Conservation (phyloP, 2,888 invertebrate species). For the Patella pellucida region DNA sequence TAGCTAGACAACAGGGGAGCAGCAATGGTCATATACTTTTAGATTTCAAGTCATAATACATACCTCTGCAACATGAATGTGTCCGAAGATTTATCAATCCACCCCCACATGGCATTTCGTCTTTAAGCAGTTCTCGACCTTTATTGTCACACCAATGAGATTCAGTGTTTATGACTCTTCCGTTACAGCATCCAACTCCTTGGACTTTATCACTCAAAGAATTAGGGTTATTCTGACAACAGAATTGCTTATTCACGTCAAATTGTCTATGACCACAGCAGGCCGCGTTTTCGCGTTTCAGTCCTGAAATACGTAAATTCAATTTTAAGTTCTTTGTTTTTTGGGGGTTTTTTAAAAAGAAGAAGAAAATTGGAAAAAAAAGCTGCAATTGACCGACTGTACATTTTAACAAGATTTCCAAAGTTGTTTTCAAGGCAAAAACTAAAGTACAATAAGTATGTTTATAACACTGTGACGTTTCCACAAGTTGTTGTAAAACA, state of each 20-base stretch:
- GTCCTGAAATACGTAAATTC: not conserved
- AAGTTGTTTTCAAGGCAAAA: too few species aligned
- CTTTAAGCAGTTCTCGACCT: not conserved
- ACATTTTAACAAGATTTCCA: too few species aligned
- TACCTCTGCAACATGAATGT: not conserved
- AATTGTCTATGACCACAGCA: not conserved
- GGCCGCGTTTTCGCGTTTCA: not conserved
- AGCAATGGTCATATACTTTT: too few species aligned
- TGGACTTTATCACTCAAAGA: not conserved
- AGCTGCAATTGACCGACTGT: too few species aligned
- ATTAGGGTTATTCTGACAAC: not conserved
- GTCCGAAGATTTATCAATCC: not conserved
- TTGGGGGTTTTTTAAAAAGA: too few species aligned
- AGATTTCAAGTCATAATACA: too few species aligned
- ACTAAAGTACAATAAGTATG: too few species aligned
- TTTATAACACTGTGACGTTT: too few species aligned
- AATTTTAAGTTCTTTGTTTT: too few species aligned
- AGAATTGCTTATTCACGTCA: not conserved
- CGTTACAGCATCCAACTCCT: not conserved
- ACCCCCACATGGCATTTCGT: not conserved
- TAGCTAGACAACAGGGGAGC: too few species aligned
- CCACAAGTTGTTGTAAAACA: too few species aligned
- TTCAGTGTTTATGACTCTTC: not conserved
- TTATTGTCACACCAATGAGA: not conserved
- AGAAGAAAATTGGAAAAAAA: too few species aligned